phyloP scores from a whole-genome alignment of 1,140 invertebrate genomes.

The Euschistus heros region DNA sequence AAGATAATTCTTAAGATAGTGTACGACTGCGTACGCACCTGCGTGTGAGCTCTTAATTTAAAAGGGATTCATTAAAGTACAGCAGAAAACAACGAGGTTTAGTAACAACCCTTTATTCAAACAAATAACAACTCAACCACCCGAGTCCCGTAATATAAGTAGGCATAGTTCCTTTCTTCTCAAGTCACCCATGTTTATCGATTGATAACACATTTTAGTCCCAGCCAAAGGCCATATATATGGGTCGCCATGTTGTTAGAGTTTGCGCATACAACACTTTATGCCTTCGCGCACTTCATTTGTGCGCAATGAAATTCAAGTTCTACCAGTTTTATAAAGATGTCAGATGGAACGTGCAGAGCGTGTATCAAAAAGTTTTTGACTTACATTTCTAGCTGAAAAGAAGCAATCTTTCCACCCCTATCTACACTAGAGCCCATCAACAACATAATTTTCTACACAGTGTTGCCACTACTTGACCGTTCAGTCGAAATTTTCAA shows the following conservation, averaged over 20 bases:
- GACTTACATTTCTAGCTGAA: not conserved
- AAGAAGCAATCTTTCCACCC: not conserved
- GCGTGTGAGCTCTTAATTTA: slow-evolving; percentile 45
- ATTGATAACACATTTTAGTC: slow-evolving; percentile 15
- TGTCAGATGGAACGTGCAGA: not conserved
- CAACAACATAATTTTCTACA: not conserved
- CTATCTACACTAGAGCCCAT: not conserved
- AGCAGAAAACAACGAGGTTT: not conserved
- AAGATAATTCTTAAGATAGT: slow-evolving; percentile 1
- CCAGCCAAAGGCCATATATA: slow-evolving; percentile 10
- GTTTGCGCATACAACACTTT: slow-evolving; percentile 3
- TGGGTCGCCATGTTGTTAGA: slow-evolving; percentile 7
- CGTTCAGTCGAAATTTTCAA: too few species aligned
- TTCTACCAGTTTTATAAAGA: not conserved
- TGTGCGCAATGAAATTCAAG: not conserved
- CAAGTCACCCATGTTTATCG: slow-evolving; percentile 7
- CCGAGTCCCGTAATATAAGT: slow-evolving; percentile 1
- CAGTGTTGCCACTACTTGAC: slow-evolving; percentile 3
- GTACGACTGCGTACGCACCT: slow-evolving; percentile 81
- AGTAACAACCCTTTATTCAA: slow-evolving; percentile 3
- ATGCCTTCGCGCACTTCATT: not conserved
- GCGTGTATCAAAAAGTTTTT: too few species aligned
- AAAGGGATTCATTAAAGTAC: not conserved
- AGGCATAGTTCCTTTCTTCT: not conserved
- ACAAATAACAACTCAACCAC: not conserved